phyloP scores from a whole-genome alignment of 35 echinoderm and acorn worm species.

The Apostichopus japonicus region DNA sequence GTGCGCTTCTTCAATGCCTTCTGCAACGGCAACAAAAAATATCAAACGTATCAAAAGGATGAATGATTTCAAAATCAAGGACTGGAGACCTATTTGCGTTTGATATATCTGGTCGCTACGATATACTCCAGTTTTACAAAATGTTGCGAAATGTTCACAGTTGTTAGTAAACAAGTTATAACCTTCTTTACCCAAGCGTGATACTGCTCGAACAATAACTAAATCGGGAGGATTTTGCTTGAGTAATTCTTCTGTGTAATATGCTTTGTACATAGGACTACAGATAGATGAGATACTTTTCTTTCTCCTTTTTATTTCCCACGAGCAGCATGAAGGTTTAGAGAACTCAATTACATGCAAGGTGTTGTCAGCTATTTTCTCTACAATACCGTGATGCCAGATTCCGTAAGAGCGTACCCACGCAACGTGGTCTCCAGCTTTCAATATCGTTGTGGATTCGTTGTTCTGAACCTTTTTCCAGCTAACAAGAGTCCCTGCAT shows the following conservation, averaged over 20 bases:
- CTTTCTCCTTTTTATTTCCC: no score
- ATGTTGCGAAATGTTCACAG: conserved; percentile 10
- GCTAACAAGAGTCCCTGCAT: no score
- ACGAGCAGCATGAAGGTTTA: background rate
- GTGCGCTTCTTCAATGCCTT: no score
- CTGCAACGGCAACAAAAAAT: no score
- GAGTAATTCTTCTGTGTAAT: background rate
- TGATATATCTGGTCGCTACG: background rate
- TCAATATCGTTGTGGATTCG: no score
- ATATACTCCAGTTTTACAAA: background rate
- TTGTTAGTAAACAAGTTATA: background rate
- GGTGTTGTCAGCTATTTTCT: background rate
- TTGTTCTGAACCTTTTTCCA: no score
- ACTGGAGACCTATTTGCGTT: no score
- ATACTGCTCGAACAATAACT: background rate
- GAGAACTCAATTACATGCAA: conserved; percentile 29
- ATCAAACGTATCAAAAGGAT: no score
- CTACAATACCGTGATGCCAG: conserved; percentile 69
- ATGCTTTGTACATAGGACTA: background rate
- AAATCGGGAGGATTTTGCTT: conserved; percentile 2
- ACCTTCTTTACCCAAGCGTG: background rate
- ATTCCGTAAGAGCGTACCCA: conserved; percentile 9
- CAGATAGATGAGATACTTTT: no score
- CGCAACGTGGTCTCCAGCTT: conserved; percentile 50
- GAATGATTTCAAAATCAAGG: no score